These are phyloP conservation scores for Drosophila lacertosa DNA, from an alignment of 1,140 invertebrate species.

Conservation along the genomic window DNA sequence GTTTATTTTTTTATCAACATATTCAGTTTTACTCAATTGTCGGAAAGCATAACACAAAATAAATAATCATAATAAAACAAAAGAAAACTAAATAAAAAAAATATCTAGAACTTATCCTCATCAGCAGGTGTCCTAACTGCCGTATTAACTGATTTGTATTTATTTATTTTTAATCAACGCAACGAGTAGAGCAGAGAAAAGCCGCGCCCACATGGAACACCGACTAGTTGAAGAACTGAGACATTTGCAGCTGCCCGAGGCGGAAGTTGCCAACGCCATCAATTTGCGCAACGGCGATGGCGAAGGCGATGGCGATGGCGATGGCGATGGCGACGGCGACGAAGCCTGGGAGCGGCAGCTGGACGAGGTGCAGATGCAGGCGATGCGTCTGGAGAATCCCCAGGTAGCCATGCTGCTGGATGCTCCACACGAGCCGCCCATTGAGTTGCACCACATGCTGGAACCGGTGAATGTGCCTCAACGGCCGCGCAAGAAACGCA, in stretches of 20 bases:
- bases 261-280: constrained; percentile 17
- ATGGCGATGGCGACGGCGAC: constrained; percentile 15
- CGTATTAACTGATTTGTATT: constrained; percentile 23
- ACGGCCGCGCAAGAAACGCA: constrained; percentile 55
- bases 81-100: constrained; percentile 1
- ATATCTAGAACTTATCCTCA: not conserved
- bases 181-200: not conserved
- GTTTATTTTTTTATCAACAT: not conserved
- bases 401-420: constrained; percentile 50
- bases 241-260: constrained; percentile 13
- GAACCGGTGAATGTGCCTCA: constrained; percentile 6
- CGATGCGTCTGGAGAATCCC: constrained; percentile 24
- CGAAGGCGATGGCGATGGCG: constrained; percentile 13
- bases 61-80: constrained; percentile 2
- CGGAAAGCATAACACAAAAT: constrained; percentile 8
- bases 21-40: constrained; percentile 9
- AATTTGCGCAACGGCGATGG: constrained; percentile 12
- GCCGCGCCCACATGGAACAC: constrained; percentile 11
- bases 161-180: not conserved
- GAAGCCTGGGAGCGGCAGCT: constrained; percentile 16
- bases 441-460: constrained; percentile 27
- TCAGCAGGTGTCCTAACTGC: constrained; percentile 29
- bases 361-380: constrained; percentile 25
- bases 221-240: constrained; percentile 22
- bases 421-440: constrained; percentile 57